Conservation (phyloP, 1,140 invertebrate genomes). For the Hycleus phaleratus region DNA sequence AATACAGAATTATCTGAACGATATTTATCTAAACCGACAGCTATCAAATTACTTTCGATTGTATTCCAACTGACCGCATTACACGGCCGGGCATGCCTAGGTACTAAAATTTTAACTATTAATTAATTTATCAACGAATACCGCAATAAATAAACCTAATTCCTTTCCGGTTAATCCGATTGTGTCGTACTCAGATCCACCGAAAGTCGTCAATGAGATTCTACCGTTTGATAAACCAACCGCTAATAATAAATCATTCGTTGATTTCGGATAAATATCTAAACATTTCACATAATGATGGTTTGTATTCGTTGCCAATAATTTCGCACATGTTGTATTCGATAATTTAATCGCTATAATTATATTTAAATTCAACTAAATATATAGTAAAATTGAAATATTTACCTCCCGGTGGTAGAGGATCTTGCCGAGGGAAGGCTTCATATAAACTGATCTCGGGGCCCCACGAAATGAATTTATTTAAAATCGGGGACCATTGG, state of each 20-base stretch:
- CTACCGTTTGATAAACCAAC: conserved; percentile 82
- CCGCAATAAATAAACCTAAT: conserved; percentile 51
- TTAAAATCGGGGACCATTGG: conserved; percentile 69
- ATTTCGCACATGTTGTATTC: conserved; percentile 54
- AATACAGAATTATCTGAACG: conserved; percentile 72
- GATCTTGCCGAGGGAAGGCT: conserved; percentile 24
- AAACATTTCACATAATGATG: conserved; percentile 66
- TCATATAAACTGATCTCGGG: conserved; percentile 78
- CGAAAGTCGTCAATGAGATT: conserved; percentile 71
- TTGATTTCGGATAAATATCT: conserved; percentile 66
- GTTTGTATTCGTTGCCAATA: conserved; percentile 58
- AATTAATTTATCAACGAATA: not conserved
- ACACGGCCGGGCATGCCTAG: conserved; percentile 73
- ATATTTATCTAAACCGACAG: conserved; percentile 79
- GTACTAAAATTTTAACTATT: conserved; percentile 46
- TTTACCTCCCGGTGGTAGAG: conserved; percentile 48
- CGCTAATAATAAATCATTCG: conserved; percentile 70
- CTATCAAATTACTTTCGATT: conserved; percentile 72
- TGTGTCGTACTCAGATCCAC: conserved; percentile 59
- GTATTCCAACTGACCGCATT: conserved; percentile 85
- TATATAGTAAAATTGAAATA: not conserved
- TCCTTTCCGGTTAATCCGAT: conserved; percentile 64
- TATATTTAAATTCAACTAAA: not conserved
- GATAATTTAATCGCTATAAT: conserved; percentile 59
- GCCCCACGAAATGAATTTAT: conserved; percentile 82